phyloP scores from a whole-genome alignment of 2,113 vertebrate genomes.

The Callipepla californica region DNA sequence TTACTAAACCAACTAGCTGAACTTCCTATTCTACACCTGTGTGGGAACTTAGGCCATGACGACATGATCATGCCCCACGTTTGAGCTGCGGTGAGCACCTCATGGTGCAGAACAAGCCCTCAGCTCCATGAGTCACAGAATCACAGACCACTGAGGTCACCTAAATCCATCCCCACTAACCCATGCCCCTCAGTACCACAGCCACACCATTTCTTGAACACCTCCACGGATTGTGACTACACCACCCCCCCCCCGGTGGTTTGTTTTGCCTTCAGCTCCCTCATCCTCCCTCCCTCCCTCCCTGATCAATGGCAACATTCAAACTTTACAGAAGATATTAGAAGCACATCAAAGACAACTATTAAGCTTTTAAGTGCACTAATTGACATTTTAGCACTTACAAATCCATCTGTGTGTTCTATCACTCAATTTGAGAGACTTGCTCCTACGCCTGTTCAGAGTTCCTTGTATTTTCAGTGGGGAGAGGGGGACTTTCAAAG shows the following conservation, averaged over 20 bases:
- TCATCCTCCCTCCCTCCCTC: not conserved
- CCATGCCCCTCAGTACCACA: too few species aligned
- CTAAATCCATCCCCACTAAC: not conserved
- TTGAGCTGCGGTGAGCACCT: not conserved
- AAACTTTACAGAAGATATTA: conserved; percentile 58
- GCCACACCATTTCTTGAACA: not conserved
- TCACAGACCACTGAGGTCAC: not conserved
- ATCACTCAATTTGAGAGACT: conserved; percentile 34
- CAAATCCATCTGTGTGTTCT: conserved; percentile 60
- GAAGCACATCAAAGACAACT: conserved; percentile 62
- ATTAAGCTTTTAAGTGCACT: conserved; percentile 69
- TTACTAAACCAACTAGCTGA: not conserved
- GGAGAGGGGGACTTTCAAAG: conserved; percentile 47
- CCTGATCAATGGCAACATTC: conserved; percentile 54
- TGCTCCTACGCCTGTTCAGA: not conserved
- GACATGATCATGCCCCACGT: fast-evolving
- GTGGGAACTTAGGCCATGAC: not conserved
- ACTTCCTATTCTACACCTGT: not conserved
- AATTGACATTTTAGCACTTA: conserved; percentile 71
- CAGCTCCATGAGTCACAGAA: fast-evolving
- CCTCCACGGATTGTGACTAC: not conserved
- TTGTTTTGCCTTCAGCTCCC: not conserved
- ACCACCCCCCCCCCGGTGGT: not conserved
- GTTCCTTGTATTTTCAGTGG: not conserved
- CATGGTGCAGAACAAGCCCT: not conserved